Base-by-base conservation (phyloP, 2,797 vertebrate genomes). In the Menidia menidia region DNA sequence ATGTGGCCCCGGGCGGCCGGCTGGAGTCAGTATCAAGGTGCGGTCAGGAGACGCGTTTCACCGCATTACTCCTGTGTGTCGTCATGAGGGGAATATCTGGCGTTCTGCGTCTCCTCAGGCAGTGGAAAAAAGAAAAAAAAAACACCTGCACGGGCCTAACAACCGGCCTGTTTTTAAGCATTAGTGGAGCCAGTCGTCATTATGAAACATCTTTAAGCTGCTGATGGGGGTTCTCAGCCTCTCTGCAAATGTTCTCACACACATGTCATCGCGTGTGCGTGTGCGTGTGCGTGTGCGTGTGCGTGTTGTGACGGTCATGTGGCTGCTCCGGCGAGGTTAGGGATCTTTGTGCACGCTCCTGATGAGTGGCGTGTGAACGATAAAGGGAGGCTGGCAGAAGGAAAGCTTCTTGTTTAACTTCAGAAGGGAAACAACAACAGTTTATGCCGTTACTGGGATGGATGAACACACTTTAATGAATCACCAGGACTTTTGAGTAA, bases 21-120 rank as follows among this genome's bases (percentile, higher is more conserved):
- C 73, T 4, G 5, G 51, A 60, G 42, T 72, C 62, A 35, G 65
- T 56, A 70, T 69, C 45, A 51, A 78, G 84, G 85, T 81, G 72
- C 70, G 81, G 80, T 74, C 71, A 15, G n/a, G 48, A 64, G 58
- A 39, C 56, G 35, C 50, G 66, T 81, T 80, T 77, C 62, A 64
- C 63, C 3, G 30, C 67, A 72, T 83, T 69, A 68, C 76, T 74
- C 64, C 62, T 75, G 18, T 14, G 54, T 82, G 77, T 82, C 54
- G 30, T 80, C 73, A 82, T 69, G 42, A 43, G 42, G 51, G 14
- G 35, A 55, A 80, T 77, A 68, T 50, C 57, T 68, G 61, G 62
- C 74, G 53, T 47, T 53, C 60, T 54, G 35, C 67, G 64, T 83
- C 48, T 12, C 80, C 62, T 76, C 43, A 65, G 59, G 82, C 71